Evolutionary conservation across 1,140 invertebrate species (phyloP), one percentile per base, ranked within the genome.

Genomic region (Alviniconcha marisindica): DNA sequence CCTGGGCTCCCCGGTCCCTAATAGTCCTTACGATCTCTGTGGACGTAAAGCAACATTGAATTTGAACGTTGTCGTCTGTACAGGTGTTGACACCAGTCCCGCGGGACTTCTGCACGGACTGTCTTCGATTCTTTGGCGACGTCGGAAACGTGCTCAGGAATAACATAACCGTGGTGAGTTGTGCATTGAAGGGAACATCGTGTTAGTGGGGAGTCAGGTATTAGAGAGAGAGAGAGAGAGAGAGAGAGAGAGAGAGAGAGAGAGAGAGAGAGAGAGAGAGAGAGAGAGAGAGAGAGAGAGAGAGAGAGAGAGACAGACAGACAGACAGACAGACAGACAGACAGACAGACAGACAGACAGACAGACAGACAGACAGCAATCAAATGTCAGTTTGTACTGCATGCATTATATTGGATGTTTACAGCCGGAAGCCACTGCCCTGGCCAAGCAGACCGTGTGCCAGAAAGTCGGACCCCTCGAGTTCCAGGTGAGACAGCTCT

Each of bases 231-330:
- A 76, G 73, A 76, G 5, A 76, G 38, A 76, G 71, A 33, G 71
- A 74, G 71, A 69, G 66, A 69, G 66, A 69, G 66, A 69, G 66
- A 69, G 66, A 69, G 66, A 69, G 66, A 69, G 66, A 69, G 66
- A 69, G 66, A 69, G n/a, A 69, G 66, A 69, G 66, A 7, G 51
- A 60, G 2, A 28, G 4, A 79, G 51, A 79, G n/a, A 56, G 48
- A 74, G 10, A 79, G n/a, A 79, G 18, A 56, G 18, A 80, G 10
- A 80, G 33, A 66, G 33, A 63, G 7, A 63, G n/a, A 79, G 24
- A 56, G 24, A 54, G 2, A 77, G 24, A 54, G 2, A 77, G 2
- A 77, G 2, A 77, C 44, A 33, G n/a, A 51, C 0, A n/a, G 10
- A 51, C n/a, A 14, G 4, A 12, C 7, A 54, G 21, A 1, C n/a